Base-by-base conservation (phyloP, 2,888 invertebrate species). In the Labia minor region DNA sequence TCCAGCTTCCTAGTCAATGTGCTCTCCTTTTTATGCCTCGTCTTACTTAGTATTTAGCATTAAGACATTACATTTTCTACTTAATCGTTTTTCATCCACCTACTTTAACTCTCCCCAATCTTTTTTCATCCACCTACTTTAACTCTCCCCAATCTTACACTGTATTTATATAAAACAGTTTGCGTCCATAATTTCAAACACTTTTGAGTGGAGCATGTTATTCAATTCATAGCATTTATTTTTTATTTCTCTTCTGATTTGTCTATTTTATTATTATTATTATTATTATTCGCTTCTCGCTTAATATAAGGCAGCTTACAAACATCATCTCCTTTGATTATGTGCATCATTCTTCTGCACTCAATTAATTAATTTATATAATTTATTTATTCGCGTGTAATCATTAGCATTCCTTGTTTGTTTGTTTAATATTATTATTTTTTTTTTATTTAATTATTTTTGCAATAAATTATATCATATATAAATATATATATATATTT, bases 381-480 rank as follows among this genome's bases (percentile, higher is more conserved):
- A 62, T 37, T 11, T 66, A 63, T 49, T 63, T 63, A 37, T 37
- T 37, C 66, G 26, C 33, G 63, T 21, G 63, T 66, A 21, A 37
- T 66, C 37, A 19, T 49, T 20, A 19, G 33, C 62, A 62, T 14
- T 62, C 19, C 21, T 33, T 62, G 19, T 49, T 37, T n/a, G n/a
- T n/a, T n/a, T n/a, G n/a, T n/a, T n/a, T n/a, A n/a, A n/a, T n/a
- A n/a, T n/a, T n/a, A n/a, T n/a, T n/a, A n/a, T n/a, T n/a, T n/a
- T n/a, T n/a, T n/a, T 64, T 37, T 37, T 64, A 37, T 19, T 26
- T 62, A 37, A 33, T 67, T 61, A 18, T 33, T 67, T 33, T 18
- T 19, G 33, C 33, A 33, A 33, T 65, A 26, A 33, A 19, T 66
- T 65, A 16, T 21, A 66, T 67, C 62, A 21, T 65, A 62, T 33